These are phyloP conservation scores for Sceloporus undulatus DNA, from an alignment of 2,113 vertebrate genomes.

Conservation along the genomic window DNA sequence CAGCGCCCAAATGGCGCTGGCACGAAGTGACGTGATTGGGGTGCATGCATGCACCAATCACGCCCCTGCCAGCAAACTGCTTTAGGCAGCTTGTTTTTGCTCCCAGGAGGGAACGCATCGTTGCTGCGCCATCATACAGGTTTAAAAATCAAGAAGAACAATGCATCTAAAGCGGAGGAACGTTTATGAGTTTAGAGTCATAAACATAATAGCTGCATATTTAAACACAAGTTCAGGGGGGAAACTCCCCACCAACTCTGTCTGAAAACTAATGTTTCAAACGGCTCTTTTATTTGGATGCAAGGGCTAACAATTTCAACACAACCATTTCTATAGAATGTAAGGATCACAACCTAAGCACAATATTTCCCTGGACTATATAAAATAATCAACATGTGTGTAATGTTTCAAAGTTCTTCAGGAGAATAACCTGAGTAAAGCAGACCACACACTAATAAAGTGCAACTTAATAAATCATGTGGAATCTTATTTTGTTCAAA, in stretches of 20 bases:
- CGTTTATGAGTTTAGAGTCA: not conserved
- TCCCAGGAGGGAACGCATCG: no score
- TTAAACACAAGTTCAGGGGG: slow-evolving; percentile 43
- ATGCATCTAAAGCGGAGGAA: not conserved
- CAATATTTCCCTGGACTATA: slow-evolving; percentile 55
- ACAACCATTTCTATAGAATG: not conserved
- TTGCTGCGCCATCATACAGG: not conserved
- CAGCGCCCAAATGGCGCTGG: no score
- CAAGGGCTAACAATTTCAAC: slow-evolving; percentile 8
- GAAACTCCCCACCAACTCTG: slow-evolving; percentile 32
- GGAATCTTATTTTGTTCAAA: slow-evolving; percentile 90
- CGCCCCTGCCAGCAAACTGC: no score
- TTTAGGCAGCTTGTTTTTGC: no score
- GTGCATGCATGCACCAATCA: no score
- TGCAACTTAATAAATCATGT: slow-evolving; percentile 98
- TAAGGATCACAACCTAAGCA: slow-evolving; percentile 28
- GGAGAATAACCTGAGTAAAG: slow-evolving; percentile 82
- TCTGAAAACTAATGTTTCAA: slow-evolving; percentile 47
- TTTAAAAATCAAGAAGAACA: not conserved
- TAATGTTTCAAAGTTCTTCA: slow-evolving; percentile 80
- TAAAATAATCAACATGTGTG: slow-evolving; percentile 81
- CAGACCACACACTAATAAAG: slow-evolving; percentile 91
- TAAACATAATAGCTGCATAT: slow-evolving; percentile 30
- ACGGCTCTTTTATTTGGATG: slow-evolving; percentile 35
- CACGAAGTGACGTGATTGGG: no score